Conservation (phyloP, 2,888 invertebrate species). For the Cosmorhoe ocellata region DNA sequence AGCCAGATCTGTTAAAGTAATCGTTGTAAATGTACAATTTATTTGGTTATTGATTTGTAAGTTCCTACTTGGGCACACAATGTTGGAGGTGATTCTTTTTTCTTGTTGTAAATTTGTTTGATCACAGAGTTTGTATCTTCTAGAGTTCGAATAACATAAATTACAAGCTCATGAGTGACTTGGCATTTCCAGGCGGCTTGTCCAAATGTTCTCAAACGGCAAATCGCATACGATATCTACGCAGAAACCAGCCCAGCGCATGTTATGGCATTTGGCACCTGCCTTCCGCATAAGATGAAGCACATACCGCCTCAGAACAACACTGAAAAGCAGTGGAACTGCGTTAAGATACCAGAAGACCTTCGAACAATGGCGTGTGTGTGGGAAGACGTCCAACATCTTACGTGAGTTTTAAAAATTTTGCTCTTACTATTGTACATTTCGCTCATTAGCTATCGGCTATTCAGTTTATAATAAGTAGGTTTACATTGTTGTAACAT, state of each 20-base stretch:
- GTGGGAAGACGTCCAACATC: constrained; percentile 84
- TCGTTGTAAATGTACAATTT: no score
- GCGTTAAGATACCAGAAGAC: constrained; percentile 80
- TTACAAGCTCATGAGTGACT: neutral
- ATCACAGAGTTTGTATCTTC: no score
- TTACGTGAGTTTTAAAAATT: constrained; percentile 65
- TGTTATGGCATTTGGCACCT: constrained; percentile 75
- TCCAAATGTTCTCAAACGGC: constrained; percentile 71
- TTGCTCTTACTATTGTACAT: no score
- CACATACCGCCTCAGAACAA: constrained; percentile 80
- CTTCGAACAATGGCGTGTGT: constrained; percentile 83
- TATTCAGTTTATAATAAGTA: no score
- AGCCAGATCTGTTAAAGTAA: no score
- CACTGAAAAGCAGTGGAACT: constrained; percentile 79
- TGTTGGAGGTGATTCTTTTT: no score
- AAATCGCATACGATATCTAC: constrained; percentile 72
- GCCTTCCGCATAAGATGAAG: constrained; percentile 75
- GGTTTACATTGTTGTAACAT: no score
- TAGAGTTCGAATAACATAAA: no score
- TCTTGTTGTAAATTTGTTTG: no score
- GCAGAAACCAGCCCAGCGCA: constrained; percentile 75
- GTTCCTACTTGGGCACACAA: no score
- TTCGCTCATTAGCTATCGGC: no score
- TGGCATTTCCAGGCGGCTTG: constrained; percentile 63
- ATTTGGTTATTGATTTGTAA: no score